phyloP scores from a whole-genome alignment of 2,888 invertebrate species.

The Chaitophorus viminalis region DNA sequence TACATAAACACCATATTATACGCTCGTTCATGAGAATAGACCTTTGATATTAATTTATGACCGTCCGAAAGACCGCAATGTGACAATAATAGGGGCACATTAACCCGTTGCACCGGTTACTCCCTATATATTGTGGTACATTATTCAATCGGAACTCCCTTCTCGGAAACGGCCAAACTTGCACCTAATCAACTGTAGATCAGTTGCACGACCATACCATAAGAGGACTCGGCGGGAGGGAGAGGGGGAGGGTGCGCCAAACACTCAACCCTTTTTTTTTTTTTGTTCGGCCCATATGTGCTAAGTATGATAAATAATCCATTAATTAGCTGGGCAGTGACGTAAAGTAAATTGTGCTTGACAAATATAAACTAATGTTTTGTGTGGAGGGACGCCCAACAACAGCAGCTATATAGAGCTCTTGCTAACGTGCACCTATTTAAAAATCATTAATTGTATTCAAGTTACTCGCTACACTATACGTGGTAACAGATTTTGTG shows the following conservation, averaged over 20 bases:
- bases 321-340: constrained; percentile 6
- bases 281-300: neutral
- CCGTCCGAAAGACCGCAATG: neutral
- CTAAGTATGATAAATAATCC: constrained; percentile 15
- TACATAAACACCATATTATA: constrained; percentile 17
- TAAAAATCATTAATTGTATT: neutral
- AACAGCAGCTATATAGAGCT: neutral
- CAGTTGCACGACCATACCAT: neutral
- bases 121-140: neutral
- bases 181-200: constrained; percentile 25
- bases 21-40: constrained; percentile 18
- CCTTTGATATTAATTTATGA: constrained; percentile 45
- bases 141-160: constrained; percentile 14
- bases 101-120: constrained; percentile 44
- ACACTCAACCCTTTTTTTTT: constrained; percentile 34
- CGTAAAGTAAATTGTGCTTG: constrained; percentile 3
- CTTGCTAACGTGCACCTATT: too few relatives aligned
- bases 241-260: neutral
- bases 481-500: neutral
- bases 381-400: neutral
- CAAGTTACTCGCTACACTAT: neutral
- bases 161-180: neutral
- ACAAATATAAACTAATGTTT: neutral
- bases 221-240: neutral
- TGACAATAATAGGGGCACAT: constrained; percentile 42